Base-by-base conservation (phyloP, 2,888 invertebrate genomes). In the Lordiphosa andalusiaca region DNA sequence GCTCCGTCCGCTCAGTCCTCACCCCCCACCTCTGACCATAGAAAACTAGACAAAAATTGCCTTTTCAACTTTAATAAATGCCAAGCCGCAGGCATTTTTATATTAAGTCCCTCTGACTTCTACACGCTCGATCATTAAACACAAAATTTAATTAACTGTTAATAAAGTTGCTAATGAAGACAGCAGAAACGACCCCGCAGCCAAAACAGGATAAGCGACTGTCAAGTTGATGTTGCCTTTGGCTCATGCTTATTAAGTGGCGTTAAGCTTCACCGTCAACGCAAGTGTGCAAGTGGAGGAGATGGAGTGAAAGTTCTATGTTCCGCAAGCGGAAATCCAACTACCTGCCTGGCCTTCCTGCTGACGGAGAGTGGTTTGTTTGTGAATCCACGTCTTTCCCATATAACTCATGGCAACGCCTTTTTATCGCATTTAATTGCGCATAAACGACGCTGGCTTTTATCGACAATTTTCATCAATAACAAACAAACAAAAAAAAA, bases 111-210 rank as follows among this genome's bases (percentile, higher is more conserved):
- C 16, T 6, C 38, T 37, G 50, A 40, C 53, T 53, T 44, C 50
- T 41, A 9, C 42, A 51, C 16, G 53, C 63, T 55, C 60, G 54
- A 72, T 78, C 84, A 84, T 84, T 78, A 84, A 84, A 54, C 69
- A 68, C 71, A 74, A 78, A 77, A 81, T 81, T 81, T 82, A 81
- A 81, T 81, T 81, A 81, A 82, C 80, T 74, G 74, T 73, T 84
- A 71, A 81, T 84, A 81, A 78, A 82, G 78, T 63, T 67, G 60
- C 72, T 69, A 82, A 81, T 82, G 74, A 82, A 73, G 67, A 53
- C 58, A 51, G 52, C 59, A 37, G 44, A 55, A 41, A 42, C 44
- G 50, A 37, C 44, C 40, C 23, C 42, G n/a, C 40, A 13, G 6
- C 23, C 4, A 12, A 19, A 47, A 36, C 56, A 12, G 51, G 66